Evolutionary conservation across 2,113 vertebrate genomes (phyloP), one percentile per base, ranked within the genome.

Genomic region (Myrmophylax atrothorax): DNA sequence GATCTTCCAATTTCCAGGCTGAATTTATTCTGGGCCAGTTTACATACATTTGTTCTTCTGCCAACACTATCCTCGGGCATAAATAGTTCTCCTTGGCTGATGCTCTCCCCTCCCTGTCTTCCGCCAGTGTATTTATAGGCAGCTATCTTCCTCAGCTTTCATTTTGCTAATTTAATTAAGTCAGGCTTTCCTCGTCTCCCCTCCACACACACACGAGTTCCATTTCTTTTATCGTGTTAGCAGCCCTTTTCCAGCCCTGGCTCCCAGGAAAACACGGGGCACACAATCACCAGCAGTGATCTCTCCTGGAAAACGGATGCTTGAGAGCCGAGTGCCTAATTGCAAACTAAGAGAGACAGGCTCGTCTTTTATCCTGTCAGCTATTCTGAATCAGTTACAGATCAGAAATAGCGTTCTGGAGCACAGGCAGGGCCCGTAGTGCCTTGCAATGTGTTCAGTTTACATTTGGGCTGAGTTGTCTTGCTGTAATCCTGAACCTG

Each of bases 131-230:
- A 86, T 94, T 96, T 93, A 92, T 69, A 96, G 86, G 89, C 80
- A 81, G 83, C 52, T 92, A 40, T 84, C 83, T 81, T 96, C 80
- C 89, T 86, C 83, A 67, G 80, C 86, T 77, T 93, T 80, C 72
- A 37, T 55, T 88, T 78, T 69, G 59, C 67, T 96, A 88, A 94
- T 88, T 93, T 67, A 93, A 96, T 97, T 94, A 97, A 88, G 79
- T n/a, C 79, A 93, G 75, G 75, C 79, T 93, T 95, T 70, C 88
- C 82, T 94, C 7, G 0, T 66, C 70, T 82, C 68, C 82, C 67
- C 85, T 93, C 79, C 6, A 59, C 35, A 0, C 88, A 69, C 2
- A 2, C 50, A 68, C 0, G 1, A 86, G 75, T 55, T 92, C 47
- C 74, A 4, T 87, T 68, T 56, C 82, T 73, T 63, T 84, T 35